Conservation (phyloP, 2,888 invertebrate genomes). For the Arenicola marina region DNA sequence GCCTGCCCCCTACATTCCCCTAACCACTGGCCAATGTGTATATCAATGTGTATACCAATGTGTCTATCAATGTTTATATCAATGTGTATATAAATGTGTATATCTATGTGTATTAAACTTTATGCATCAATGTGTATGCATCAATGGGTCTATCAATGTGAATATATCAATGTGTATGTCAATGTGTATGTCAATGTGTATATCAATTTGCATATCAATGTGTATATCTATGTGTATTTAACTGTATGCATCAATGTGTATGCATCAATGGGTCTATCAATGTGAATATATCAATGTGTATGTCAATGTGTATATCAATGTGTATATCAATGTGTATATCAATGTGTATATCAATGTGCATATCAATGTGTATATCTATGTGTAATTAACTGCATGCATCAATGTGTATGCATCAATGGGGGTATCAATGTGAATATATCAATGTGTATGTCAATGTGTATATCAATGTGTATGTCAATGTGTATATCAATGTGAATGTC, state of each 20-base stretch:
- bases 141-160: too few relatives aligned
- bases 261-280: background rate
- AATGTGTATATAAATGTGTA: too few relatives aligned
- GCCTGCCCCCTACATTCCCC: too few relatives aligned
- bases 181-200: background rate
- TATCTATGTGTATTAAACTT: too few relatives aligned
- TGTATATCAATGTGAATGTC: background rate
- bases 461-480: background rate
- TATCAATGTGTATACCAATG: too few relatives aligned
- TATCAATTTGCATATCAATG: background rate
- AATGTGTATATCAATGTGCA: too few relatives aligned
- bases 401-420: background rate
- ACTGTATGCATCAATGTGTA: background rate
- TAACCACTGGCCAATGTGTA: too few relatives aligned
- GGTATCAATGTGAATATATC: background rate
- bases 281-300: background rate
- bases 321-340: background rate
- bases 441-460: background rate
- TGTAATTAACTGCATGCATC: background rate
- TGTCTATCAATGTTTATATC: too few relatives aligned
- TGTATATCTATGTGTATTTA: background rate
- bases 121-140: too few relatives aligned
- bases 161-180: background rate
- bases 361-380: too few relatives aligned
- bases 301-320: background rate